A percentile compares a stretch with the other conserved stretches of the same genome.
These are phyloP conservation scores for Tympanoctomys barrerae DNA, from an alignment of 2,797 vertebrate genomes.

Conservation along the genomic window DNA sequence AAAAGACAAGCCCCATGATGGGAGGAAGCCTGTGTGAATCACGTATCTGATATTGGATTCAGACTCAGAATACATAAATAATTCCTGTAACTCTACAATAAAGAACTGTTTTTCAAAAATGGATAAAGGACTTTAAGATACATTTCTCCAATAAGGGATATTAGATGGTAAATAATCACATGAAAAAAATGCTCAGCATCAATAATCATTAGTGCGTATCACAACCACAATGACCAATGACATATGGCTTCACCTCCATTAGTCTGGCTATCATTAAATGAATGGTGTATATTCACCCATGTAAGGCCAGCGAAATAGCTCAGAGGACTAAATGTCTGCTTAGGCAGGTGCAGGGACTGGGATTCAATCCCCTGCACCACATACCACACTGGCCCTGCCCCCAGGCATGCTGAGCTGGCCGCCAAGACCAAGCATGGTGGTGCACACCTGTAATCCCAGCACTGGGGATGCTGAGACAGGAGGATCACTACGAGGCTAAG, in stretches of 20 bases:
- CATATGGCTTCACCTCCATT: not conserved
- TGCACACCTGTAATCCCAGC: too few relatives aligned
- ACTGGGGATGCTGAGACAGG: too few relatives aligned
- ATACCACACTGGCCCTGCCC: too few relatives aligned
- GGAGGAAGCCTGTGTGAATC: not conserved
- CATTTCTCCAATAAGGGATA: not conserved
- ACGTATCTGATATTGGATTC: not conserved
- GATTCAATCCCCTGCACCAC: too few relatives aligned
- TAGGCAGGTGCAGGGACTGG: too few relatives aligned
- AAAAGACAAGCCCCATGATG: not conserved
- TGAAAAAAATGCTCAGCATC: not conserved
- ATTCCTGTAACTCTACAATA: not conserved
- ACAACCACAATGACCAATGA: not conserved
- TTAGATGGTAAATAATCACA: not conserved
- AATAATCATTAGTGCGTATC: not conserved
- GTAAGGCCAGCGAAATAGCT: too few relatives aligned
- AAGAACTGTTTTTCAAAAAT: not conserved
- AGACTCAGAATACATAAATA: not conserved
- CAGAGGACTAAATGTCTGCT: too few relatives aligned
- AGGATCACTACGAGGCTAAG: too few relatives aligned
- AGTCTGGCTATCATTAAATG: not conserved
- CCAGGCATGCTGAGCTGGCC: too few relatives aligned
- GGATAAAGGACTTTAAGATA: not conserved
- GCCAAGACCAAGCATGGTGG: too few relatives aligned
- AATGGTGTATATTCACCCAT: not conserved